These are phyloP conservation scores for Sminthurinus signatus DNA, from an alignment of 1,140 invertebrate species.

Conservation along the genomic window DNA sequence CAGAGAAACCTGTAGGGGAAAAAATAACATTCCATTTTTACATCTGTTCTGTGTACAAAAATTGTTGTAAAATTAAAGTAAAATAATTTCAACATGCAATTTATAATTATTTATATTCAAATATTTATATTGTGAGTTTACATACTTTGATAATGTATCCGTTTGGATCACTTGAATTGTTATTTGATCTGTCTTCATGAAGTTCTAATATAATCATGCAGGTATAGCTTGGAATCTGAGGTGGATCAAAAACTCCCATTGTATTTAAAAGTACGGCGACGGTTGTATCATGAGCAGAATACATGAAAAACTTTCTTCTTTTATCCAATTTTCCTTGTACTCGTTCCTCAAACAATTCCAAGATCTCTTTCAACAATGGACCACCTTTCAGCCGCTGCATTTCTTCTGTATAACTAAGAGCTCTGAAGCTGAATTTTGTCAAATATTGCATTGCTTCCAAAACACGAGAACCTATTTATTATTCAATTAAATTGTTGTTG, in stretches of 20 bases:
- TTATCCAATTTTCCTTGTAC: constrained; percentile 27
- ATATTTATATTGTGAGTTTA: neutral
- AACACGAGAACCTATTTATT: constrained; percentile 50
- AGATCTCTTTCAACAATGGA: constrained; percentile 44
- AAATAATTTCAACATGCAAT: neutral
- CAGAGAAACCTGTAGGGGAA: constrained; percentile 23
- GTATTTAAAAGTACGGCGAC: constrained; percentile 46
- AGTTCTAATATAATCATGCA: constrained; percentile 49
- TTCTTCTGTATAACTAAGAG: constrained; percentile 62
- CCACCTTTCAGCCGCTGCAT: constrained; percentile 68
- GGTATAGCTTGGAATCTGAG: constrained; percentile 46
- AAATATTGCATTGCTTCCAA: constrained; percentile 57
- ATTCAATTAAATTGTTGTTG: too few species aligned
- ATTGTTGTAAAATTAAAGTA: neutral
- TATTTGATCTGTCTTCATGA: constrained; percentile 40
- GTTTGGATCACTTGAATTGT: constrained; percentile 2
- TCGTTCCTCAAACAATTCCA: constrained; percentile 41
- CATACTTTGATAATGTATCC: neutral
- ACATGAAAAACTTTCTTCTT: constrained; percentile 43
- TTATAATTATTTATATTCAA: neutral
- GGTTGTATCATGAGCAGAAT: constrained; percentile 49
- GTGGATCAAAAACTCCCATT: constrained; percentile 46
- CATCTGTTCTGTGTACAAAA: neutral
- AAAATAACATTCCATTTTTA: too few species aligned
- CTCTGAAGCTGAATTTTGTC: constrained; percentile 59